Conservation (phyloP, 2,797 vertebrate genomes). For the Jordanella pulchra region DNA sequence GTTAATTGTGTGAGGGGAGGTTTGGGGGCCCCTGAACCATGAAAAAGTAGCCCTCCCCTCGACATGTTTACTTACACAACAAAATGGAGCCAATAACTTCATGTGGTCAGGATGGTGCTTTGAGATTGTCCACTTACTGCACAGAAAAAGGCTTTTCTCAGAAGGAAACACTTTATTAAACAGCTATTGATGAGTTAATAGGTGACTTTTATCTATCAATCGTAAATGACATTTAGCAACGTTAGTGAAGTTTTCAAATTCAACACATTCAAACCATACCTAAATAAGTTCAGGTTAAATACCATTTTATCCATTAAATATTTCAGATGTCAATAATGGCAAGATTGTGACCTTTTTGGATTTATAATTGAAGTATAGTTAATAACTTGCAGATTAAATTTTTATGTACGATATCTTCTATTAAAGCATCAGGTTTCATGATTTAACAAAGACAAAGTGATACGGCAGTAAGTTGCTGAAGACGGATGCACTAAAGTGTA, state of each 20-base stretch:
- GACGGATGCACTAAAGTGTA: constrained; percentile 70
- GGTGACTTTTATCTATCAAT: constrained; percentile 18
- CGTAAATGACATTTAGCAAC: not conserved
- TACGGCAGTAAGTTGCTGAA: constrained; percentile 42
- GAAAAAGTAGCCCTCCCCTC: constrained; percentile 96
- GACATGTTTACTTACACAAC: constrained; percentile 99
- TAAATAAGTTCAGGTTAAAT: constrained; percentile 13
- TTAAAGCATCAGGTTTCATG: constrained; percentile 20
- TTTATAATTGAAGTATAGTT: constrained; percentile 42
- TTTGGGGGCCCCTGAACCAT: constrained; percentile 94
- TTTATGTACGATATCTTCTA: constrained; percentile 30
- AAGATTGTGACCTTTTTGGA: constrained; percentile 35
- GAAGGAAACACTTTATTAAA: constrained; percentile 31
- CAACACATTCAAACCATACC: constrained; percentile 9
- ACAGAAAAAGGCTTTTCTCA: constrained; percentile 42
- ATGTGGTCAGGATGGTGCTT: constrained; percentile 71
- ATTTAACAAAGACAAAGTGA: constrained; percentile 10
- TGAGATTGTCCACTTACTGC: constrained; percentile 76
- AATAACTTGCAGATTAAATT: constrained; percentile 39
- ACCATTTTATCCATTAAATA: constrained; percentile 24
- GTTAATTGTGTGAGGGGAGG: constrained; percentile 97
- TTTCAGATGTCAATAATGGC: constrained; percentile 23
- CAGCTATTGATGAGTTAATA: constrained; percentile 16
- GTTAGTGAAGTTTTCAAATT: not conserved
- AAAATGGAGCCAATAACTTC: constrained; percentile 85